Percentiles rank a stretch among this genome's conserved stretches.
phyloP scores from a whole-genome alignment of 2,888 invertebrate species.

The Anthrax anthrax region DNA sequence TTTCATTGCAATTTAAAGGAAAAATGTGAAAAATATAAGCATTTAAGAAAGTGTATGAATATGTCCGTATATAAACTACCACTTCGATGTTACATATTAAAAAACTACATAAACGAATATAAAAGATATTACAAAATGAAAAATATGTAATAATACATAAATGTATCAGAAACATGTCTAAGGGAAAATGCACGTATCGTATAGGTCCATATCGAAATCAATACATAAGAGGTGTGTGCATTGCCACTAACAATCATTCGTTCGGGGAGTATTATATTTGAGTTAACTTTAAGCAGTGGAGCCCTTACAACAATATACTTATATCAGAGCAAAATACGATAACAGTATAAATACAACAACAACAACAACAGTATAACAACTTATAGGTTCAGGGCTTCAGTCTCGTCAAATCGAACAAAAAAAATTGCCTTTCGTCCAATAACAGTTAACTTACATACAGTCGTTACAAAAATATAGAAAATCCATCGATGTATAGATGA shows the following conservation, averaged over 20 bases:
- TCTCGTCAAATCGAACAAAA: background rate
- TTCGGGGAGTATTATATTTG: background rate
- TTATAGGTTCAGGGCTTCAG: background rate
- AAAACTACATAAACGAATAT: too few species aligned
- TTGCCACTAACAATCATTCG: background rate
- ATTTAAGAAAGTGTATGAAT: too few species aligned
- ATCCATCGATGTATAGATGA: slow-evolving; percentile 14
- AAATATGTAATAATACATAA: too few species aligned
- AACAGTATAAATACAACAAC: background rate
- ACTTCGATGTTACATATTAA: too few species aligned
- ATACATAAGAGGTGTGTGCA: background rate
- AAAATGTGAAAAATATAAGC: too few species aligned
- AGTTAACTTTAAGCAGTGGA: slow-evolving; percentile 1
- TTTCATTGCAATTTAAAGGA: background rate
- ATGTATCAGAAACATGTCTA: background rate
- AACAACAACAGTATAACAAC: too few species aligned
- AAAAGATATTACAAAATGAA: too few species aligned
- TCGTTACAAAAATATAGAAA: slow-evolving; percentile 9
- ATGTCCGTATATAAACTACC: too few species aligned
- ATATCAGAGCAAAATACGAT: background rate
- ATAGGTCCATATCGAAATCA: background rate
- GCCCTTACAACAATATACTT: background rate
- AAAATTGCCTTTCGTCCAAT: slow-evolving; percentile 4
- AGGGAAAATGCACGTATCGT: background rate
- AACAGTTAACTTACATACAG: slow-evolving; percentile 8